These are phyloP conservation scores for Mythimna pallens DNA, from an alignment of 2,888 invertebrate genomes.

Conservation along the genomic window DNA sequence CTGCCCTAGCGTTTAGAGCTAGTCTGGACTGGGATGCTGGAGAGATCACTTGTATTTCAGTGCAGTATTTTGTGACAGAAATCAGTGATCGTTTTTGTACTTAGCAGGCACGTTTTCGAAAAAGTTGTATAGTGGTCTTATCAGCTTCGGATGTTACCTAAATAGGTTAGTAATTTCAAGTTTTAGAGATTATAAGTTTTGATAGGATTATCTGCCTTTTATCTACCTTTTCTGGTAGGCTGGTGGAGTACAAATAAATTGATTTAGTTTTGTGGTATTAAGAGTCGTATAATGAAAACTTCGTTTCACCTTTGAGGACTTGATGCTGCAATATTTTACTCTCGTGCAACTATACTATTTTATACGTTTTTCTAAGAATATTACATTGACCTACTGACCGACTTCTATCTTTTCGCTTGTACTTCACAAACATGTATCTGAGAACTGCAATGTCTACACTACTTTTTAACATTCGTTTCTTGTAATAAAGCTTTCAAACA, in stretches of 20 bases:
- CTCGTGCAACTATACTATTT: background rate
- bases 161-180: background rate
- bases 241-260: background rate
- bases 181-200: background rate
- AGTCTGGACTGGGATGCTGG: constrained; percentile 23
- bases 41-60: constrained; percentile 17
- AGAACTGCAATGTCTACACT: background rate
- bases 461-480: too few species aligned
- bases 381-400: constrained; percentile 28
- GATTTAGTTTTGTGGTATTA: background rate
- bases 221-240: background rate
- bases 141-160: background rate
- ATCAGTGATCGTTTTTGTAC: background rate
- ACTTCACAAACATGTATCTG: constrained; percentile 13
- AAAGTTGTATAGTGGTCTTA: background rate
- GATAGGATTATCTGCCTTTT: too few species aligned
- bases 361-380: background rate
- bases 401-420: constrained; percentile 6
- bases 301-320: too few species aligned
- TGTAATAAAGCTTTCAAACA: too few species aligned
- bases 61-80: background rate
- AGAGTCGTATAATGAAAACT: too few species aligned
- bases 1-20: constrained; percentile 18
- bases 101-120: background rate
- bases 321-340: too few species aligned